These are phyloP conservation scores for Drosophila buzzatii DNA, from an alignment of 2,888 invertebrate species.

Conservation along the genomic window DNA sequence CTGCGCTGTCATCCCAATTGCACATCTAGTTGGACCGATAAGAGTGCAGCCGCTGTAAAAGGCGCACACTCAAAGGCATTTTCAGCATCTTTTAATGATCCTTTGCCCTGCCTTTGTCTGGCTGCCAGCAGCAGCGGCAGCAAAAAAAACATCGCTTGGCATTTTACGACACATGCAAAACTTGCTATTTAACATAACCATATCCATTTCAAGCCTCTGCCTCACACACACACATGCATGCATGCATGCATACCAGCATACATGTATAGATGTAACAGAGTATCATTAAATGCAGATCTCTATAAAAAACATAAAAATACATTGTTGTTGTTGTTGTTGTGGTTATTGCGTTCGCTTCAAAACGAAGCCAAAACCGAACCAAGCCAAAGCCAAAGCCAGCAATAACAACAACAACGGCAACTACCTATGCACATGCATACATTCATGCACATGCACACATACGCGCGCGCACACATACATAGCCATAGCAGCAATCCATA, in stretches of 20 bases:
- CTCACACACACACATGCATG: slow-evolving; percentile 28
- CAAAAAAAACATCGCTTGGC: slow-evolving; percentile 34
- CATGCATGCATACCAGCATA: neutral
- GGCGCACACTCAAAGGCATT: slow-evolving; percentile 31
- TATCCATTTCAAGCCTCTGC: slow-evolving; percentile 58
- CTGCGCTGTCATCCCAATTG: slow-evolving; percentile 21
- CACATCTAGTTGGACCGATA: slow-evolving; percentile 33
- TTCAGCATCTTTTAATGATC: slow-evolving; percentile 51
- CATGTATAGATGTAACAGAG: slow-evolving; percentile 35
- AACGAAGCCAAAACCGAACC: slow-evolving; percentile 51
- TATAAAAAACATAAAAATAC: slow-evolving; percentile 62
- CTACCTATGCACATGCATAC: slow-evolving; percentile 27
- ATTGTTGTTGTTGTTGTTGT: slow-evolving; percentile 16
- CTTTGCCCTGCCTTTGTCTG: slow-evolving; percentile 50
- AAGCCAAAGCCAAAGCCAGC: slow-evolving; percentile 26
- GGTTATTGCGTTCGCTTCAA: slow-evolving; percentile 53
- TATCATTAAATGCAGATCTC: slow-evolving; percentile 80
- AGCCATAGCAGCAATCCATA: slow-evolving; percentile 70
- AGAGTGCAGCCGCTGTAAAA: slow-evolving; percentile 16
- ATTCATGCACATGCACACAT: slow-evolving; percentile 28
- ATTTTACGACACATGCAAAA: slow-evolving; percentile 61
- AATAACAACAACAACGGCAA: slow-evolving; percentile 20
- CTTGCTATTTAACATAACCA: slow-evolving; percentile 72
- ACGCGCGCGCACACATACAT: slow-evolving; percentile 22
- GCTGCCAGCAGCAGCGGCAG: slow-evolving; percentile 12